Conservation (phyloP, 1,140 invertebrate species). For the Drosophila lini region DNA sequence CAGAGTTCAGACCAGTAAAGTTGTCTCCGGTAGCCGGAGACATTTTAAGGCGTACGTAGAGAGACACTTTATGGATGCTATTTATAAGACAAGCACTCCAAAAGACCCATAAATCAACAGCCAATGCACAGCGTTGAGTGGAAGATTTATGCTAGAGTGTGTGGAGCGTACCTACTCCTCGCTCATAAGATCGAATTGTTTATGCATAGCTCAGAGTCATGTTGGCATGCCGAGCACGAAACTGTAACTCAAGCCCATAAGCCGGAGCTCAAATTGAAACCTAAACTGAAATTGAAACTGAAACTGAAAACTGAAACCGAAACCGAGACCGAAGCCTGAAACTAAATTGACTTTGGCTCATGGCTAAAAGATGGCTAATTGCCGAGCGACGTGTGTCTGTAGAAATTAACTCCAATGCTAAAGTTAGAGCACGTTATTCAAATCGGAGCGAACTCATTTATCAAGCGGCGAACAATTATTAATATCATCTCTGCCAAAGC, state of each 20-base stretch:
- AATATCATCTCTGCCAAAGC: constrained; percentile 26
- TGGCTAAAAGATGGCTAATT: constrained; percentile 77
- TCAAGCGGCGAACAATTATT: constrained; percentile 40
- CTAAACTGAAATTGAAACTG: constrained; percentile 2
- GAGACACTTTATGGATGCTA: constrained; percentile 39
- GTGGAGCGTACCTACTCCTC: constrained; percentile 21
- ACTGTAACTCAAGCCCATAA: constrained; percentile 32
- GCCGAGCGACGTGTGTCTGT: constrained; percentile 60
- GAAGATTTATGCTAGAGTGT: constrained; percentile 59
- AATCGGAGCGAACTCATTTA: constrained; percentile 75
- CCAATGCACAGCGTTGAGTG: constrained; percentile 20
- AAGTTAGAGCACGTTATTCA: constrained; percentile 67
- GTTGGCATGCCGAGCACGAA: constrained; percentile 65
- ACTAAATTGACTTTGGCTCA: constrained; percentile 53
- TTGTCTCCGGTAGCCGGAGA: constrained; percentile 40
- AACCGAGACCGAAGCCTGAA: constrained; percentile 34
- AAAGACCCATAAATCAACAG: constrained; percentile 27
- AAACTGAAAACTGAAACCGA: constrained; percentile 24
- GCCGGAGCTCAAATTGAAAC: constrained; percentile 18
- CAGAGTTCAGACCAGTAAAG: constrained; percentile 25
- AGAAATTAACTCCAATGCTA: constrained; percentile 74
- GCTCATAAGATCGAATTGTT: constrained; percentile 58
- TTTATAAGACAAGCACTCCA: constrained; percentile 31
- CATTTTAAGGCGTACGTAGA: constrained; percentile 11
- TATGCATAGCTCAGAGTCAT: constrained; percentile 52